Evolutionary conservation across 2,113 vertebrate species (phyloP), one percentile per base, ranked within the genome.

Genomic region (Regulus satrapa): DNA sequence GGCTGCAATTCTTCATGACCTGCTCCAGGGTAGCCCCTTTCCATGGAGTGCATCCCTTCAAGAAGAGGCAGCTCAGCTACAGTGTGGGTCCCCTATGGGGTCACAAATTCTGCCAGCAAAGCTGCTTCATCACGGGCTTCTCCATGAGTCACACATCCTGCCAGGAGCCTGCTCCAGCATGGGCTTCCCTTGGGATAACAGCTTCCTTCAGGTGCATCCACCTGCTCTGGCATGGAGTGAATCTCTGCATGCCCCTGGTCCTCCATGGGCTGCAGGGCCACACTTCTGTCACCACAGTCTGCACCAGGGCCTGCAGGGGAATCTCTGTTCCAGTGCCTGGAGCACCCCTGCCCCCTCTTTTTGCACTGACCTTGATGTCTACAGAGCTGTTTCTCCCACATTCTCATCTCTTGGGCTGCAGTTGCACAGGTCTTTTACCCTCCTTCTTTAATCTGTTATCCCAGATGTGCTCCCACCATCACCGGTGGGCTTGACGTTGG

Each of bases 161-260:
- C 29, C 29, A 46, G 11, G 9, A 46, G 5, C n/a, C 40, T 52
- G 28, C 12, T 76, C 18, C 48, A 62, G 12, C 49, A 31, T 14
- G 10, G 15, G 18, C 17, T 18, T 75, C 29, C 29, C 25, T 46
- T 46, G 25, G 14, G 12, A 29, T 54, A 19, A 68, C 24, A 61
- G n/a, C 9, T 20, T 68, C 12, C 40, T 61, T 23, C 4, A 6
- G 17, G 9, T 11, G 29, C n/a, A 34, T 23, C 20, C 14, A 18
- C 5, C 29, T 59, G n/a, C n/a, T 52, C 11, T 12, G 29, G 29
- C 1, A 7, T 12, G 9, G 24, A 2, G 14, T 41, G 26, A 21
- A 49, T 24, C 31, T 46, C 34, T 61, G 19, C 20, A 14, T 21
- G 36, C 20, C 49, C 0, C 0, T 41, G 40, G 13, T 62, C 8